A percentile compares a stretch with the other conserved stretches of the same genome.
Evolutionary conservation across 2,888 invertebrate species (phyloP).

Genomic region (Deilephila elpenor): DNA sequence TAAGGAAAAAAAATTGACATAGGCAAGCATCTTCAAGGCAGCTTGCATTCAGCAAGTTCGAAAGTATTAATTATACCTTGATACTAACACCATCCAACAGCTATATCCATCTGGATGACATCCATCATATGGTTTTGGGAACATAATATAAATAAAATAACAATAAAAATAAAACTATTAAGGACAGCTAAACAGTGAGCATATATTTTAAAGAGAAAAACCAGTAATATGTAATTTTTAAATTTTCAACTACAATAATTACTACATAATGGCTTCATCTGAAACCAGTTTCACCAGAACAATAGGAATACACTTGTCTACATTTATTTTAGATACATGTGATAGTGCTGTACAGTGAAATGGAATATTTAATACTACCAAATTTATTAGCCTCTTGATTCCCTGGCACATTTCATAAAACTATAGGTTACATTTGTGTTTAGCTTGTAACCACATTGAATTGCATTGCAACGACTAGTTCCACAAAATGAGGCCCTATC

Average conservation of each 20-base stretch:
- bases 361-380: constrained; percentile 28
- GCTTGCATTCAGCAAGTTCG: too few relatives aligned
- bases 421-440: constrained; percentile 27
- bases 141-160: not conserved
- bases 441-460: not conserved
- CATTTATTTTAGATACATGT: not conserved
- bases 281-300: constrained; percentile 13
- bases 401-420: constrained; percentile 30
- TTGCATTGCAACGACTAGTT: constrained; percentile 27
- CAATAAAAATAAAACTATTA: constrained; percentile 47
- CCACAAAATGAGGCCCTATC: constrained; percentile 21
- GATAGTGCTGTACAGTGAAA: constrained; percentile 19
- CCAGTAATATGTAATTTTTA: constrained; percentile 23
- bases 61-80: too few relatives aligned
- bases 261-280: not conserved
- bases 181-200: constrained; percentile 71
- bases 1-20: too few relatives aligned
- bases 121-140: not conserved
- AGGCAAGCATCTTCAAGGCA: too few relatives aligned
- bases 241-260: constrained; percentile 1
- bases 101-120: not conserved
- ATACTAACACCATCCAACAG: too few relatives aligned
- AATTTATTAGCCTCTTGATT: constrained; percentile 30
- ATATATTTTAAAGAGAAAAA: constrained; percentile 45
- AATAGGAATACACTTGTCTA: constrained; percentile 8